A percentile compares a stretch with the other conserved stretches of the same genome.
phyloP scores from a whole-genome alignment of 1,140 invertebrate species.

The Drosophila lacteicornis region DNA sequence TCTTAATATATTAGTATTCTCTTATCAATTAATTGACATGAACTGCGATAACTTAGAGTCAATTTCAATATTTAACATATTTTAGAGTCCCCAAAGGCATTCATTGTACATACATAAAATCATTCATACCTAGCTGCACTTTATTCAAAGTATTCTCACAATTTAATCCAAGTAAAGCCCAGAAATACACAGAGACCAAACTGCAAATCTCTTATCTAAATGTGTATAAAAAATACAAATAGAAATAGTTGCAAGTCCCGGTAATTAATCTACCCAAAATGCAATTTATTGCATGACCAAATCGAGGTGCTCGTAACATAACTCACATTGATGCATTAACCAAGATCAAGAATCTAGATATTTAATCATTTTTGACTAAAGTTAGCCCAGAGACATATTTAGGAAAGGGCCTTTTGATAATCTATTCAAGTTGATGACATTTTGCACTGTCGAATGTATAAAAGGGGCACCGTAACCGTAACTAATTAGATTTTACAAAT shows the following conservation, averaged over 20 bases:
- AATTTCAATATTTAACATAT: constrained; percentile 9
- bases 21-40: not conserved
- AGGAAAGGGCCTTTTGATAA: constrained; percentile 32
- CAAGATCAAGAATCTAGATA: not conserved
- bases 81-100: not conserved
- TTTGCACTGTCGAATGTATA: constrained; percentile 44
- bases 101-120: constrained; percentile 39
- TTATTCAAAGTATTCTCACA: constrained; percentile 12
- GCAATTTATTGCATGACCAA: constrained; percentile 48
- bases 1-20: not conserved
- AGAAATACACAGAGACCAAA: constrained; percentile 35
- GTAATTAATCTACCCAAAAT: constrained; percentile 14
- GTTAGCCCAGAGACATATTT: constrained; percentile 18
- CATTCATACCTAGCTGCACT: constrained; percentile 4
- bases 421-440: constrained; percentile 33
- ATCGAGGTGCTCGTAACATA: constrained; percentile 31
- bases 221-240: constrained; percentile 29
- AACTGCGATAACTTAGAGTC: constrained; percentile 3
- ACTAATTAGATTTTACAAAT: constrained; percentile 41
- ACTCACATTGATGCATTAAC: constrained; percentile 11
- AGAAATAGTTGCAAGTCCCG: constrained; percentile 5
- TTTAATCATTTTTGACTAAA: constrained; percentile 31
- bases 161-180: constrained; percentile 6
- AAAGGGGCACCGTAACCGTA: constrained; percentile 17
- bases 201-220: constrained; percentile 24